Conservation (phyloP, 2,888 invertebrate genomes). For the Lepidochitona cinerea region DNA sequence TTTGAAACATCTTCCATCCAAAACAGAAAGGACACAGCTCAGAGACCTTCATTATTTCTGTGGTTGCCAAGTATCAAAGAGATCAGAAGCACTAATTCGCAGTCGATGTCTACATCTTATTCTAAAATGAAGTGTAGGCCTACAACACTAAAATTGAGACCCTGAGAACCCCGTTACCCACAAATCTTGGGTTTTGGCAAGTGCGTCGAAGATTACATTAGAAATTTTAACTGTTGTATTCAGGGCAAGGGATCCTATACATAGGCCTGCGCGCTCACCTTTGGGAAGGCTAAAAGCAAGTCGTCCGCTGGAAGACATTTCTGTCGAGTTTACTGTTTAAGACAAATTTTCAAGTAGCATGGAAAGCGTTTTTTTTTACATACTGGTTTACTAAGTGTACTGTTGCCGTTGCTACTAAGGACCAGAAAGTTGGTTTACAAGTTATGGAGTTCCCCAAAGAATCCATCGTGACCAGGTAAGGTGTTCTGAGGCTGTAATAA, state of each 20-base stretch:
- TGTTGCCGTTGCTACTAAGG: conserved; percentile 17
- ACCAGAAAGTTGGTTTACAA: conserved; percentile 23
- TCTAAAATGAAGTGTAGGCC: too few species aligned
- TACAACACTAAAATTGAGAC: too few species aligned
- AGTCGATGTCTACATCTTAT: background rate
- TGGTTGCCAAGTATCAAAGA: background rate
- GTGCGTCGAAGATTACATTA: background rate
- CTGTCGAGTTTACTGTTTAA: conserved; percentile 5
- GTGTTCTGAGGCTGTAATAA: conserved; percentile 6
- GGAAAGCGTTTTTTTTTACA: background rate
- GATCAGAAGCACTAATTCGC: background rate
- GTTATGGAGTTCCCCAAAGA: conserved; percentile 19
- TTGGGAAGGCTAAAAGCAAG: background rate
- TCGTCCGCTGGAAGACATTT: conserved; percentile 1
- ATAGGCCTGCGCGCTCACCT: background rate
- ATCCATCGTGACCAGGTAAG: conserved; percentile 23
- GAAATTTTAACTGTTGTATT: background rate
- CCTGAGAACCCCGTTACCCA: too few species aligned
- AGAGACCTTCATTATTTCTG: background rate
- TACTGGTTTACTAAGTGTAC: background rate
- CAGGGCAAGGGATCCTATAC: background rate
- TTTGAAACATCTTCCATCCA: background rate
- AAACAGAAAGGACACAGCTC: background rate
- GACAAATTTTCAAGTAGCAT: background rate
- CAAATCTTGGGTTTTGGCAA: background rate